Base-by-base conservation (phyloP, 2,113 vertebrate species). In the Cephalopholis sonnerati region DNA sequence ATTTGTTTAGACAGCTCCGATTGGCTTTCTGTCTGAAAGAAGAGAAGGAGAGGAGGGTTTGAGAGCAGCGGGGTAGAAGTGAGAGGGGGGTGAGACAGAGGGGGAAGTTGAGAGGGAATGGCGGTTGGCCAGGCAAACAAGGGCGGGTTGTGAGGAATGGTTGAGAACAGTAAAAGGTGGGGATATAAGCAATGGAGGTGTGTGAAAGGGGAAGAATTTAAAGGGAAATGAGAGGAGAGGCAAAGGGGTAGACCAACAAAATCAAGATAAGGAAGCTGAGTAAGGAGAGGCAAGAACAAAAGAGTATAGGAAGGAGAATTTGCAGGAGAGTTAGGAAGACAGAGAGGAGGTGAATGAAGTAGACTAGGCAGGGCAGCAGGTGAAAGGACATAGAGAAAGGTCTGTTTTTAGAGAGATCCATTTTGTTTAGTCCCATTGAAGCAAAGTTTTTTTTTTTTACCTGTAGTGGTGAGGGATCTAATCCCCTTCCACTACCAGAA, bases 1-100 rank as follows among this genome's bases (percentile, higher is more conserved):
- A 92, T 94, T 93, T 93, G 90, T 93, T 93, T 91, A 77, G 90
- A 94, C 91, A 86, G 80, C 78, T 85, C 76, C 79, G 85, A 94
- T 92, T 93, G 90, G 89, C 82, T 93, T 92, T 91, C 84, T 90
- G 90, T 91, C 91, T 70, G 46, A 63, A 67, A 71, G 48, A 25
- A 71, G 83, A 85, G 57, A 73, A n/a, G n/a, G n/a, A 77, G 81
- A 83, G 69, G 79, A 81, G 54, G 58, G 66, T 29, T 13, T 9
- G 10, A 9, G n/a, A 57, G 54, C 55, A 4, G 58, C 9, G 27
- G 72, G 54, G 77, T 27, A 77, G 73, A 70, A 48, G 74, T 68
- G 46, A 81, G 75, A 80, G 57, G 77, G 20, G 44, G 54, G 46
- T 55, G 54, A 84, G 78, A 83, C 18, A 24, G 29, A 59, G 44